Conservation (phyloP, 2,888 invertebrate genomes). For the Petrophora chlorosata region DNA sequence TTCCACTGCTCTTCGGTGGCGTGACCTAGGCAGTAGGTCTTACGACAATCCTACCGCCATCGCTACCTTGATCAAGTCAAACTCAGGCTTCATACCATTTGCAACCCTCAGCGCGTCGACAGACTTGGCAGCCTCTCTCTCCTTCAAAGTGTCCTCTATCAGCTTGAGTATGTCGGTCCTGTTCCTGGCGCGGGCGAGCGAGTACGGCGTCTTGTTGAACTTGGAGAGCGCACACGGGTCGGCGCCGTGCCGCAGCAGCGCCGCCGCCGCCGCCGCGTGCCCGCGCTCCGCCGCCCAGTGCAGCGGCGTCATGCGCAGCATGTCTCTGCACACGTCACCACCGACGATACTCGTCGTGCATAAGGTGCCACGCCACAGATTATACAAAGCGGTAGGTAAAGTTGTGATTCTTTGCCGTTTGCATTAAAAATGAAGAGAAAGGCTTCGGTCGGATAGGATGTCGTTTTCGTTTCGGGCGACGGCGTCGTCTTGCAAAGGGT, state of each 20-base stretch:
- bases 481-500: too few relatives aligned
- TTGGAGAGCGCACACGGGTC: slow-evolving; percentile 81
- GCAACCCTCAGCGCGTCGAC: slow-evolving; percentile 37
- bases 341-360: too few relatives aligned
- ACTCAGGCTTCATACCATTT: slow-evolving; percentile 2
- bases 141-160: slow-evolving; percentile 45
- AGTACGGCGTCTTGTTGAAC: slow-evolving; percentile 63
- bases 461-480: too few relatives aligned
- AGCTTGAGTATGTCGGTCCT: slow-evolving; percentile 38
- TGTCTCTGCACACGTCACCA: slow-evolving; percentile 44
- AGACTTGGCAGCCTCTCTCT: slow-evolving; percentile 43
- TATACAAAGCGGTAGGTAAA: neutral
- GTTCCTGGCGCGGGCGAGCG: slow-evolving; percentile 42
- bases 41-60: too few relatives aligned
- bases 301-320: slow-evolving; percentile 89
- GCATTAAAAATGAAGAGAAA: too few relatives aligned
- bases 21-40: too few relatives aligned
- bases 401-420: too few relatives aligned
- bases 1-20: too few relatives aligned
- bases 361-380: too few relatives aligned
- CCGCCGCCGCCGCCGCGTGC: slow-evolving; percentile 84
- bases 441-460: too few relatives aligned
- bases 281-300: slow-evolving; percentile 97
- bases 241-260: slow-evolving; percentile 90
- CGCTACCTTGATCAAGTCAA: too few relatives aligned